phyloP scores from a whole-genome alignment of 2,797 vertebrate genomes.

The Gymnocypris eckloni region DNA sequence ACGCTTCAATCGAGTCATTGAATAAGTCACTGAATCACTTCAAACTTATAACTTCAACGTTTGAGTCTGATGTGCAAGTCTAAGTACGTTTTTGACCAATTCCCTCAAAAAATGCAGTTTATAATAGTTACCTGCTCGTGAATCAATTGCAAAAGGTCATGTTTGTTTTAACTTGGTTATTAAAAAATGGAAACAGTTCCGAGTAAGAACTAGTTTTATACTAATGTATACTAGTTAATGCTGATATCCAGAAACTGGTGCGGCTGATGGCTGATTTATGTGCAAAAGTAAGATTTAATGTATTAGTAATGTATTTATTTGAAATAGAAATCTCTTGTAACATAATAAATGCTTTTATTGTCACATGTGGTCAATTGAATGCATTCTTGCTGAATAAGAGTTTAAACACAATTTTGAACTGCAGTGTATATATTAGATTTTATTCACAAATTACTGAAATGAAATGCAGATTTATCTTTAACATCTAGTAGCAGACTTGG shows the following conservation, averaged over 20 bases:
- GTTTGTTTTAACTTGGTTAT: neutral
- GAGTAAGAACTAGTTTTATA: neutral
- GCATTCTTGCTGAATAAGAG: neutral
- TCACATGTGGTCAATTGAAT: neutral
- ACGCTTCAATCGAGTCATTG: neutral
- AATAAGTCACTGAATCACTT: neutral
- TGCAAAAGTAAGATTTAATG: neutral
- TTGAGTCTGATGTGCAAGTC: neutral
- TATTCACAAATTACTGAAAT: neutral
- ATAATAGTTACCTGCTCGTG: neutral
- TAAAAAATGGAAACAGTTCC: neutral
- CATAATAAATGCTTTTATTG: neutral
- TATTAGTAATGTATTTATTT: neutral
- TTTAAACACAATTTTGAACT: neutral
- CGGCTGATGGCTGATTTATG: no score
- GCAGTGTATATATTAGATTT: no score
- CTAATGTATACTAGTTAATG: neutral
- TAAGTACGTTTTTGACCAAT: neutral
- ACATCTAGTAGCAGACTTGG: neutral
- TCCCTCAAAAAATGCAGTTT: neutral
- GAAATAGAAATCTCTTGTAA: neutral
- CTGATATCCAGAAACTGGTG: neutral
- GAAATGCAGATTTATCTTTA: neutral
- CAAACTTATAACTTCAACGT: neutral
- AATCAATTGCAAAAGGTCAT: neutral